Percentiles rank a stretch among this genome's conserved stretches.
These are phyloP conservation scores for Drosophila chauvacae DNA, from an alignment of 1,140 invertebrate species.

Conservation along the genomic window DNA sequence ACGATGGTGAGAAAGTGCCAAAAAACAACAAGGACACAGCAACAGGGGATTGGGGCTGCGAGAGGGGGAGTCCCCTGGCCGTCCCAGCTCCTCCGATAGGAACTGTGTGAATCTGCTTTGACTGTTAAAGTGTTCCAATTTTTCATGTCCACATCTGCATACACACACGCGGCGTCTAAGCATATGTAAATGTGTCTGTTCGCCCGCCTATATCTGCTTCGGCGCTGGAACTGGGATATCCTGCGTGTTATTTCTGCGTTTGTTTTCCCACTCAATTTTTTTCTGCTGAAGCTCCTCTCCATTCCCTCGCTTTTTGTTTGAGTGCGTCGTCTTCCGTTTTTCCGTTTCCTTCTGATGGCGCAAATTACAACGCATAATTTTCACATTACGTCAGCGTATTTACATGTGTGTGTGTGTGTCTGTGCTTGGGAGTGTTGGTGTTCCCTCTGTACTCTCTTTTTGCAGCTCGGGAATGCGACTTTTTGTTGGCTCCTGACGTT, in stretches of 20 bases:
- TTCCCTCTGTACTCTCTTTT: conserved; percentile 39
- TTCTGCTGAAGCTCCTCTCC: conserved; percentile 16
- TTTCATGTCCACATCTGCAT: conserved; percentile 77
- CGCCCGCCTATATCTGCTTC: conserved; percentile 47
- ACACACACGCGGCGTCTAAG: conserved; percentile 24
- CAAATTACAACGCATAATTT: conserved; percentile 81
- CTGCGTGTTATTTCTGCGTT: conserved; percentile 45
- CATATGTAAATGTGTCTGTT: conserved; percentile 41
- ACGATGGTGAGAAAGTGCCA: conserved; percentile 73
- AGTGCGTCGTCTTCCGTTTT: conserved; percentile 77
- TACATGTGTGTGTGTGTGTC: conserved; percentile 23
- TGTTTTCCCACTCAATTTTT: conserved; percentile 34
- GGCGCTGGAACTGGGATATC: conserved; percentile 49
- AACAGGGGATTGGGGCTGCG: conserved; percentile 9
- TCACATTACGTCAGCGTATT: conserved; percentile 77
- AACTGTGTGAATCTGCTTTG: conserved; percentile 60
- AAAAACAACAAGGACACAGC: conserved; percentile 60
- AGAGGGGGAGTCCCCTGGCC: conserved; percentile 4
- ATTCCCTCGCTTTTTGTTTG: conserved; percentile 41
- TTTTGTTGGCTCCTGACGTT: conserved; percentile 57
- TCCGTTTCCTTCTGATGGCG: conserved; percentile 74
- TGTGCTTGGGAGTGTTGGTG: conserved; percentile 23
- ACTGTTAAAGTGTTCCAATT: conserved; percentile 80
- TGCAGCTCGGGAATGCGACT: conserved; percentile 37
- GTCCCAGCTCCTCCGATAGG: conserved; percentile 22